Evolutionary conservation across 2,113 vertebrate species (phyloP), one percentile per base, ranked within the genome.

Genomic region (Panthera uncia): DNA sequence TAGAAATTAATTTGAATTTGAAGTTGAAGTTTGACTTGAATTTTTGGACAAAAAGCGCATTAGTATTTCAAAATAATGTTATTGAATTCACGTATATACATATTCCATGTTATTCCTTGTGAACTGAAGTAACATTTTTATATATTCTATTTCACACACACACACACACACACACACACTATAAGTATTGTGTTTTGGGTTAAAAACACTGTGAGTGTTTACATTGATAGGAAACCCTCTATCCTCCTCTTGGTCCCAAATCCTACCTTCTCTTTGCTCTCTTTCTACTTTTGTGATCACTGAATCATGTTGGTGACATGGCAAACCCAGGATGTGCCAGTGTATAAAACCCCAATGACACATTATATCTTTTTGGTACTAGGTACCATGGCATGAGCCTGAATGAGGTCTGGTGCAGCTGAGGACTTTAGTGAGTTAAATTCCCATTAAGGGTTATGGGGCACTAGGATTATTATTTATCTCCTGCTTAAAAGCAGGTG

Each of bases 21-120:
- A 52, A 57, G 36, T n/a, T 68, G 45, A 84, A 91, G 23, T 23
- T 61, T 45, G 66, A 41, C 36, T 57, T 48, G 36, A 89, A 36
- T 57, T 66, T 96, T 81, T 88, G 50, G 25, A n/a, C 33, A 55
- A 16, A 63, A 94, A 33, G 3, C 9, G 74, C 5, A 48, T 94
- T 36, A 83, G 14, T 84, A 50, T 81, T 79, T 96, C 31, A 81
- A 65, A 82, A 78, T 88, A 8, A 57, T 91, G 71, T 84, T 65
- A 36, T 91, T 65, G 41, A 89, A n/a, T 68, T 81, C 65, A 36
- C n/a, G 8, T 45, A 65, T n/a, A 41, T 0, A 52, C 7, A 31
- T 29, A 48, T 74, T 80, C 36, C 23, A 61, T 31, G 6, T 50
- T 84, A 19, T 31, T 31, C 10, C 68, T 0, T 71, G 13, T 71